Base-by-base conservation (phyloP, 2,797 vertebrate genomes). In the Xiphophorus birchmanni region DNA sequence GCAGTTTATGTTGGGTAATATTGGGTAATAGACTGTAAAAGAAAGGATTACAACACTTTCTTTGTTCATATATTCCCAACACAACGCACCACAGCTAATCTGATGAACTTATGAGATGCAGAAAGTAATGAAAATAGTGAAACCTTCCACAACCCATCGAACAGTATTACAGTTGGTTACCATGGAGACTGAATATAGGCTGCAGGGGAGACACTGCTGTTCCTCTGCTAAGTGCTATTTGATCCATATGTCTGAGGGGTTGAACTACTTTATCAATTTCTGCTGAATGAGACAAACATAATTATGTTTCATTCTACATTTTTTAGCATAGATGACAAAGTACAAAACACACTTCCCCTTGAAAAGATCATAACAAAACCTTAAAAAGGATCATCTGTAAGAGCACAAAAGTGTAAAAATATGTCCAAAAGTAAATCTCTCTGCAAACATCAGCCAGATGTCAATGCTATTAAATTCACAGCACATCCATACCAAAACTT, bases 301-400 rank as follows among this genome's bases (percentile, higher is more conserved):
- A 60, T 17, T 17, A 26, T 63, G 58, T 29, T 32, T 60, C 56
- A 60, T 29, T 60, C 11, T 32, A 60, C 32, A 35, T 63, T 13
- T 56, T 58, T 58, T 13, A 29, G 23, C 54, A 56, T 56, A n/a
- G 3, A 56, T n/a, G 26, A 12, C 26, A 56, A 56, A n/a, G 54
- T 4, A 29, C 10, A 29, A 58, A 58, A 29, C n/a, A n/a, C 10
- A 29, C 56, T 75, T 75, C 58, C 78, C 75, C 23, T 79, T 44
- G 42, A 77, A 89, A 89, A 90, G 84, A 82, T 80, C 84, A 84
- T 3, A 67, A 72, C 60, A 29, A 65, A 3, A 4, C 45, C 42
- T 10, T 32, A 17, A 63, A 5, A n/a, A 56, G 56, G n/a, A 12
- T n/a, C 56, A 29, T 58, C n/a, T 13, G n/a, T 58, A 29, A n/a